Conservation (phyloP, 2,888 invertebrate genomes). For the Cephalotes varians region DNA sequence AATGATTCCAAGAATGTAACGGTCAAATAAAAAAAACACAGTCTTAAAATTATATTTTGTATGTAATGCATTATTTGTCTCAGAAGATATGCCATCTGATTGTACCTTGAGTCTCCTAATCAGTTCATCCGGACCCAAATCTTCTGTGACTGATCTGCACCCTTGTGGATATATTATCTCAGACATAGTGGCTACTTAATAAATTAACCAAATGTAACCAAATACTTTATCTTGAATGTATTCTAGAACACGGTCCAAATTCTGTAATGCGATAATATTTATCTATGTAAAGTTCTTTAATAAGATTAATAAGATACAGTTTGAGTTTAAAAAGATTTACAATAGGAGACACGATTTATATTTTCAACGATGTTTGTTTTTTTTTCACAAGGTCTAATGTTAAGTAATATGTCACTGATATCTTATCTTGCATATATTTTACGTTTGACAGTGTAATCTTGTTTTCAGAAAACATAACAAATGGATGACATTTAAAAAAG, state of each 20-base stretch:
- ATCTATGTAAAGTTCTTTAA: not conserved
- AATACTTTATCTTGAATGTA: conserved; percentile 72
- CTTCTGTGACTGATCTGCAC: conserved; percentile 97
- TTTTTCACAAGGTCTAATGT: not conserved
- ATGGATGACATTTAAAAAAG: not conserved
- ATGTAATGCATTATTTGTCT: not conserved
- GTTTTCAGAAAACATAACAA: not conserved
- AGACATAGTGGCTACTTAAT: conserved; percentile 88
- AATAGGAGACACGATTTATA: not conserved
- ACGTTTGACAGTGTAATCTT: not conserved
- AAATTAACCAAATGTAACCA: conserved; percentile 60
- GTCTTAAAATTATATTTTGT: not conserved
- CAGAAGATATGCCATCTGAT: not conserved
- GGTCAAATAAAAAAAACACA: not conserved
- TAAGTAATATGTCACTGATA: conserved; percentile 11
- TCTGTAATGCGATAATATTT: conserved; percentile 76
- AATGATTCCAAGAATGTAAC: not conserved
- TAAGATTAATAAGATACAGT: not conserved
- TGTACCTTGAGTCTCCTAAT: conserved; percentile 96
- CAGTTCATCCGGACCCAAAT: conserved; percentile 97
- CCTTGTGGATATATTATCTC: conserved; percentile 97
- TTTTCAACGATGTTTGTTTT: not conserved
- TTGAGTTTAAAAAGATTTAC: not conserved
- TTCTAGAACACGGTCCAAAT: conserved; percentile 84
- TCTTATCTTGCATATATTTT: conserved; percentile 12